Base-by-base conservation (phyloP, 2,797 vertebrate species). In the Sciurus vulgaris region DNA sequence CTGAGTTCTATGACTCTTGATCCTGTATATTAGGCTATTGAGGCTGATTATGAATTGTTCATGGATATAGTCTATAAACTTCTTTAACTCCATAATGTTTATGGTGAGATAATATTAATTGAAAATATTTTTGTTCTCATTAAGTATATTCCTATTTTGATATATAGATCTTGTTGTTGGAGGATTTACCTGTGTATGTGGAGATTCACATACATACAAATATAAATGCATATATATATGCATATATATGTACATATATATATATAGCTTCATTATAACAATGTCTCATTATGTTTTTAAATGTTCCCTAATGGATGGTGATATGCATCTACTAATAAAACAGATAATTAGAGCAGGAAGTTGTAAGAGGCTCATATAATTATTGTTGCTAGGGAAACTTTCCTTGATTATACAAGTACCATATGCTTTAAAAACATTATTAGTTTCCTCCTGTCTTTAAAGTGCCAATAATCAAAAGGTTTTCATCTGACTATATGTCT, bases 301-400 rank as follows among this genome's bases (percentile, higher is more conserved):
- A 92, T 96, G 69, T 56, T 97, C 67, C 79, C 82, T 97, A 86
- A 97, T 81, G 44, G 17, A 92, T 96, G 76, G 28, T 89, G 93
- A 94, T 91, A 65, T 3, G 47, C 85, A 93, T 97, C 63, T 61
- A 84, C 86, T 96, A 97, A 97, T 96, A 91, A 98, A 97, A 95
- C n/a, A 96, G 93, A 95, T 97, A 96, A 97, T 97, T 97, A 97
- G 77, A 51, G 92, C 61, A 94, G 78, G 2, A 97, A 77, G 13
- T 95, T 96, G 30, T 94, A 95, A 96, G 61, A 79, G 51, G 69
- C 28, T 95, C 38, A 67, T 95, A 70, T 91, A 92, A 96, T 97
- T 96, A 91, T 86, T 97, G 72, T 96, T 97, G 47, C 92, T 89
- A 79, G 65, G 83, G 89, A 95, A 97, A 93, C 69, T 95, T 97